A percentile compares a stretch with the other conserved stretches of the same genome.
These are phyloP conservation scores for Cherax destructor DNA, from an alignment of 1,140 invertebrate genomes.

Conservation along the genomic window DNA sequence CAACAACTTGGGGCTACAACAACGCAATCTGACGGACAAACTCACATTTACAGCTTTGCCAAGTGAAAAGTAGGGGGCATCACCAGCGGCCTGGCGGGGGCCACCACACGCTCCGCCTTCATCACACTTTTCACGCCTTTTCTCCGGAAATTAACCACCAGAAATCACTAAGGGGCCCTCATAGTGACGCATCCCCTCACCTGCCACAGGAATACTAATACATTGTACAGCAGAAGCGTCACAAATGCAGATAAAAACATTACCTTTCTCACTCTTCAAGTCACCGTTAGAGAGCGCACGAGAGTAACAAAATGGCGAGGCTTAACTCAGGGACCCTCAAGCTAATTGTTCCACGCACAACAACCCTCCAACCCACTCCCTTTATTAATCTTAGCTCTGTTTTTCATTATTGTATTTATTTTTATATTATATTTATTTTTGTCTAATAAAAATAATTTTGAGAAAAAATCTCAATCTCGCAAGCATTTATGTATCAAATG, in stretches of 20 bases:
- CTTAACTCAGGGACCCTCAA: neutral
- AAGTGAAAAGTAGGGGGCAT: constrained; percentile 66
- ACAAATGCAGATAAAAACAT: constrained; percentile 6
- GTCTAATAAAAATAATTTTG: neutral
- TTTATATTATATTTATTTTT: too few species aligned
- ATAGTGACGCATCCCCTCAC: neutral
- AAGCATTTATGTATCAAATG: too few species aligned
- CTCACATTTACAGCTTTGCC: constrained; percentile 57
- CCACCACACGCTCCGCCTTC: constrained; percentile 22
- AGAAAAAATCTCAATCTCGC: too few species aligned
- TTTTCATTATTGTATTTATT: too few species aligned
- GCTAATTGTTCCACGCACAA: neutral
- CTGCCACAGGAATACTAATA: neutral
- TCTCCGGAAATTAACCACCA: neutral
- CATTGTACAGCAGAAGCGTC: too few species aligned
- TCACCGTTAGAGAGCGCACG: constrained; percentile 40
- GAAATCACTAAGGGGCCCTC: neutral
- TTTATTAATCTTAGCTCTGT: too few species aligned
- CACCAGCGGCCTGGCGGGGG: constrained; percentile 17
- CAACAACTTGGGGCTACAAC: constrained; percentile 31
- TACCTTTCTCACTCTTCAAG: constrained; percentile 29
- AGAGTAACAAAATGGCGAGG: constrained; percentile 20
- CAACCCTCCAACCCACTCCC: too few species aligned
- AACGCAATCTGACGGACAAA: constrained; percentile 67
- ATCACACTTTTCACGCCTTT: neutral